Conservation (phyloP, 2,888 invertebrate species). For the Carcina quercana region DNA sequence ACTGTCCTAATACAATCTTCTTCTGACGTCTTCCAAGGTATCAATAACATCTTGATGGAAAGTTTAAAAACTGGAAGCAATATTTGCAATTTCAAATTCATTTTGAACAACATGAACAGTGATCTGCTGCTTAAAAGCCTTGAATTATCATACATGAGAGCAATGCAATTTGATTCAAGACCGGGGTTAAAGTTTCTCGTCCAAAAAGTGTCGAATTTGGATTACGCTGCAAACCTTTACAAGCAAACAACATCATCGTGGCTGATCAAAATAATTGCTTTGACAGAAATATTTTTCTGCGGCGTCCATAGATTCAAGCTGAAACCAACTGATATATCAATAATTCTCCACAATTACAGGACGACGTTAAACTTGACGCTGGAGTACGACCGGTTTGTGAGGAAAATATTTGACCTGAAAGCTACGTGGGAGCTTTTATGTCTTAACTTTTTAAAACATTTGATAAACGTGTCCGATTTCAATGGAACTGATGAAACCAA, state of each 20-base stretch:
- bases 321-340: slow-evolving; percentile 75
- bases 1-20: slow-evolving; percentile 87
- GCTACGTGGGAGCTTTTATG: slow-evolving; percentile 77
- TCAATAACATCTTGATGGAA: slow-evolving; percentile 76
- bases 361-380: slow-evolving; percentile 67
- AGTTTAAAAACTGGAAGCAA: slow-evolving; percentile 59
- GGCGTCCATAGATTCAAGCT: slow-evolving; percentile 79
- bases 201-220: slow-evolving; percentile 92
- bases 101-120: slow-evolving; percentile 75
- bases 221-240: slow-evolving; percentile 91
- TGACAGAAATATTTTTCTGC: slow-evolving; percentile 88
- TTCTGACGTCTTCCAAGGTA: slow-evolving; percentile 75
- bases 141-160: slow-evolving; percentile 86
- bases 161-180: slow-evolving; percentile 90
- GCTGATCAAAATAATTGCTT: slow-evolving; percentile 89
- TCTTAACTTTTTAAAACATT: slow-evolving; percentile 68
- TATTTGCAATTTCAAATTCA: slow-evolving; percentile 59
- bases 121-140: slow-evolving; percentile 85
- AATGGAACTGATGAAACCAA: slow-evolving; percentile 47
- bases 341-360: slow-evolving; percentile 76
- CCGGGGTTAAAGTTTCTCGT: slow-evolving; percentile 95
- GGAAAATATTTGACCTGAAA: slow-evolving; percentile 76
- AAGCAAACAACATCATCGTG: slow-evolving; percentile 94
- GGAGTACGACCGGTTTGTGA: slow-evolving; percentile 74
- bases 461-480: slow-evolving; percentile 53